A percentile compares a stretch with the other conserved stretches of the same genome.
phyloP scores from a whole-genome alignment of 2,113 vertebrate species.

The Capreolus pygargus region DNA sequence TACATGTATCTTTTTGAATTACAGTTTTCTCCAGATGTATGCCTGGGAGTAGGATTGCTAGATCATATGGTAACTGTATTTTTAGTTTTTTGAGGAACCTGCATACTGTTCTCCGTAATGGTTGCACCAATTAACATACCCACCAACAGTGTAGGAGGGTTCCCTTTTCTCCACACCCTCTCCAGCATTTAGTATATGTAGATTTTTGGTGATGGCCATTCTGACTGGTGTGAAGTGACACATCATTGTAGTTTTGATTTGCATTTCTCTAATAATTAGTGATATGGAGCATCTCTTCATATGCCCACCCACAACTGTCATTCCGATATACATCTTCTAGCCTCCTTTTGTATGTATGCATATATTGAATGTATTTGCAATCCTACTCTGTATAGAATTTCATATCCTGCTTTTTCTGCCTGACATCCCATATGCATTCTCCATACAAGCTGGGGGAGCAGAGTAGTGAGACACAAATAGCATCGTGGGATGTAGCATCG shows the following conservation, averaged over 20 bases:
- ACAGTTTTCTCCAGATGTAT: not conserved
- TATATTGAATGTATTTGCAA: not conserved
- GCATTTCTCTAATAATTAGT: not conserved
- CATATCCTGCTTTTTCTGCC: not conserved
- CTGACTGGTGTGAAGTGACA: not conserved
- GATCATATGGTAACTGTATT: not conserved
- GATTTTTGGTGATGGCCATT: not conserved
- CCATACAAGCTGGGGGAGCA: not conserved
- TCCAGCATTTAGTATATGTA: not conserved
- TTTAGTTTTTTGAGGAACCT: not conserved
- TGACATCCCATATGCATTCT: not conserved
- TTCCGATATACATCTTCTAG: fast-evolving
- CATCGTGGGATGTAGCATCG: not conserved
- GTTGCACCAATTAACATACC: not conserved
- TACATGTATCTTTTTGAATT: not conserved
- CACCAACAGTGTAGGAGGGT: not conserved
- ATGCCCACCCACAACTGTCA: not conserved
- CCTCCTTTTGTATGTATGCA: not conserved
- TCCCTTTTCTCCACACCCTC: not conserved
- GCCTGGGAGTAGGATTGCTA: not conserved
- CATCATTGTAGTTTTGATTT: not conserved
- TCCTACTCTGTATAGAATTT: not conserved
- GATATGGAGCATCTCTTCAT: not conserved
- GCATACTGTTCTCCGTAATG: not conserved
- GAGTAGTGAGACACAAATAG: not conserved